These are phyloP conservation scores for Nudaria mundana DNA, from an alignment of 2,888 invertebrate species.

Conservation along the genomic window DNA sequence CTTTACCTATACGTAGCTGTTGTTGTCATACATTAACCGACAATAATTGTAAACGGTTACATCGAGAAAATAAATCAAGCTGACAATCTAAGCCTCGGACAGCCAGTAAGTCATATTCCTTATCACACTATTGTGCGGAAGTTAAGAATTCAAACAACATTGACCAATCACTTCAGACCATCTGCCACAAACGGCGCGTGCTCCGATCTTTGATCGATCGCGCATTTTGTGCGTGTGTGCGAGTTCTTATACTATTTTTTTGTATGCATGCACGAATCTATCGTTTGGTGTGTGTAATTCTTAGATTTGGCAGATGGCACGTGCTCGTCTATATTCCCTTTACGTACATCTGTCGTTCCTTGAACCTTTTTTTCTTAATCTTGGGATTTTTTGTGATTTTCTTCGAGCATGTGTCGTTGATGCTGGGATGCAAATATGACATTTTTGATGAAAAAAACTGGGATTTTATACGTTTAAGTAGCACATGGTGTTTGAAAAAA, in stretches of 20 bases:
- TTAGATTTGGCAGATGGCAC: constrained; percentile 81
- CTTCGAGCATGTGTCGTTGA: constrained; percentile 60
- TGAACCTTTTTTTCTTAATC: constrained; percentile 52
- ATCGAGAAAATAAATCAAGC: constrained; percentile 49
- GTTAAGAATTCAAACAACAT: constrained; percentile 63
- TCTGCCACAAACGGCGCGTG: constrained; percentile 69
- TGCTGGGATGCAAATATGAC: constrained; percentile 72
- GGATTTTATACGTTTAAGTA: constrained; percentile 52
- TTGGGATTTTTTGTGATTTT: constrained; percentile 45
- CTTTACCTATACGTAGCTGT: constrained; percentile 31
- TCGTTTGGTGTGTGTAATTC: constrained; percentile 62
- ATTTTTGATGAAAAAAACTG: constrained; percentile 48
- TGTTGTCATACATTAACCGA: constrained; percentile 37
- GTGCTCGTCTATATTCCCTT: constrained; percentile 68
- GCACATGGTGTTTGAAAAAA: constrained; percentile 74
- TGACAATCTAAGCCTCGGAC: constrained; percentile 34
- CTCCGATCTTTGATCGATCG: constrained; percentile 69
- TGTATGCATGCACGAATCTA: constrained; percentile 40
- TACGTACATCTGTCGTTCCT: constrained; percentile 74
- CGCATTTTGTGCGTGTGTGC: constrained; percentile 46
- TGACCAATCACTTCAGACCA: constrained; percentile 70
- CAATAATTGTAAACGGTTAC: constrained; percentile 38
- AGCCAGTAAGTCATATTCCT: constrained; percentile 60
- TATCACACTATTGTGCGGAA: constrained; percentile 73
- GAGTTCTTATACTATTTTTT: constrained; percentile 45